A percentile compares a stretch with the other conserved stretches of the same genome.
phyloP scores from a whole-genome alignment of 23 tunicate species.

The Diplosoma virens region DNA sequence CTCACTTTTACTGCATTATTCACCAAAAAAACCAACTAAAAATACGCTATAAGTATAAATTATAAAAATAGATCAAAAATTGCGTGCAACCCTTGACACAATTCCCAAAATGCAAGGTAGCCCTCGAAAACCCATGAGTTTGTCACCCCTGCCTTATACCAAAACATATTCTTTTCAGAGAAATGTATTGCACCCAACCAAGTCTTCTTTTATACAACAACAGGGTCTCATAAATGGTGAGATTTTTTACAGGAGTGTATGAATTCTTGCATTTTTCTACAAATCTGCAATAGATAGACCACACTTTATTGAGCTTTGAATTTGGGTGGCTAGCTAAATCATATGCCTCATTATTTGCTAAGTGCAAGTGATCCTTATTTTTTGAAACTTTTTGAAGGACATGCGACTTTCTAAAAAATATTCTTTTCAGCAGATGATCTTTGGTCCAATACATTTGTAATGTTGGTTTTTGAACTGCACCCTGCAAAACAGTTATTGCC shows the following conservation, averaged over 20 bases:
- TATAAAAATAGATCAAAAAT: too few relatives aligned
- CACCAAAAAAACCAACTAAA: too few relatives aligned
- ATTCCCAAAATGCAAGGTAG: too few relatives aligned
- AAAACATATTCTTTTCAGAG: conserved; percentile 10
- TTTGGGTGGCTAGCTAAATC: conserved; percentile 15
- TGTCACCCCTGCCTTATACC: too few relatives aligned
- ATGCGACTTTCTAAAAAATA: conserved; percentile 11
- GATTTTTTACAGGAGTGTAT: conserved; percentile 30
- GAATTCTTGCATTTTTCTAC: conserved; percentile 10
- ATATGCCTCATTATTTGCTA: conserved; percentile 9
- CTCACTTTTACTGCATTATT: too few relatives aligned
- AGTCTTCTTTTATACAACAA: conserved; percentile 19
- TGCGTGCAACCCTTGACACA: too few relatives aligned
- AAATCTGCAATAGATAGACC: conserved; percentile 19
- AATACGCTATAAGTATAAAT: too few relatives aligned
- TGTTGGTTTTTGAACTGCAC: conserved; percentile 8
- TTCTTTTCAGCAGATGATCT: background rate
- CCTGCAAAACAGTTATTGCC: conserved; percentile 3
- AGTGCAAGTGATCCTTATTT: conserved; percentile 23
- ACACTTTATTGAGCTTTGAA: conserved; percentile 28
- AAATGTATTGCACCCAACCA: conserved; percentile 26
- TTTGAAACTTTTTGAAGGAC: conserved; percentile 13
- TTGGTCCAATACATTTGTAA: conserved; percentile 16
- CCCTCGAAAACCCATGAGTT: too few relatives aligned
- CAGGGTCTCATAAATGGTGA: conserved; percentile 23